These are phyloP conservation scores for Umimayanthus kanabou DNA, from an alignment of 92 coral and sea anemone species.

Conservation along the genomic window DNA sequence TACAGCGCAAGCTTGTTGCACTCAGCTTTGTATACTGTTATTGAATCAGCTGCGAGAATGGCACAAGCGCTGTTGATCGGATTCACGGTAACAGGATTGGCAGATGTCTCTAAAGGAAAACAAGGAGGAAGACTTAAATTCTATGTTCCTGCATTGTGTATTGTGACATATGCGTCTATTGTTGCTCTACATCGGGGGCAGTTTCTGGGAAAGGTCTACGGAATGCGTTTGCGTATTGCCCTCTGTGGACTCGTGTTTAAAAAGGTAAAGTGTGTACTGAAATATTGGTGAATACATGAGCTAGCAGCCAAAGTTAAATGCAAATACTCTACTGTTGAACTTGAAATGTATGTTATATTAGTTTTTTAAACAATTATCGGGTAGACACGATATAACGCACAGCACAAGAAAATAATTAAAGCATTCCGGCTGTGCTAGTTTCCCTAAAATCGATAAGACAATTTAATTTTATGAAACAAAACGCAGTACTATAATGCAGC, in stretches of 20 bases:
- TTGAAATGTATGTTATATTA: too few species aligned
- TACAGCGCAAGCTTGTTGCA: constrained; percentile 21
- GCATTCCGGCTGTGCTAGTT: too few species aligned
- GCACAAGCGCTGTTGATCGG: constrained; percentile 39
- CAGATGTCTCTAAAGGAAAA: neutral
- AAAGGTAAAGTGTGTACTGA: neutral
- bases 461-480: too few species aligned
- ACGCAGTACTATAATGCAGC: too few species aligned
- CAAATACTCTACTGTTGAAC: too few species aligned
- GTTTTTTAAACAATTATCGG: too few species aligned
- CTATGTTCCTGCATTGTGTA: constrained; percentile 33
- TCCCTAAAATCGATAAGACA: too few species aligned
- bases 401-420: too few species aligned
- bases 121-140: constrained; percentile 28
- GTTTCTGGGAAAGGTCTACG: constrained; percentile 38
- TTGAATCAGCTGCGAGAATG: constrained; percentile 26
- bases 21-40: constrained; percentile 32
- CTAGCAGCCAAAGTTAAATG: neutral
- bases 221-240: constrained; percentile 34
- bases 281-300: neutral
- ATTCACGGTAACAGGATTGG: constrained; percentile 33
- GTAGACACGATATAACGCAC: too few species aligned
- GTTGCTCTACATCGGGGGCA: constrained; percentile 31
- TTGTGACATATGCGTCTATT: constrained; percentile 25
- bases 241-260: constrained; percentile 32